These are phyloP conservation scores for Cyprinodon variegatus DNA, from an alignment of 2,113 vertebrate genomes.

Conservation along the genomic window DNA sequence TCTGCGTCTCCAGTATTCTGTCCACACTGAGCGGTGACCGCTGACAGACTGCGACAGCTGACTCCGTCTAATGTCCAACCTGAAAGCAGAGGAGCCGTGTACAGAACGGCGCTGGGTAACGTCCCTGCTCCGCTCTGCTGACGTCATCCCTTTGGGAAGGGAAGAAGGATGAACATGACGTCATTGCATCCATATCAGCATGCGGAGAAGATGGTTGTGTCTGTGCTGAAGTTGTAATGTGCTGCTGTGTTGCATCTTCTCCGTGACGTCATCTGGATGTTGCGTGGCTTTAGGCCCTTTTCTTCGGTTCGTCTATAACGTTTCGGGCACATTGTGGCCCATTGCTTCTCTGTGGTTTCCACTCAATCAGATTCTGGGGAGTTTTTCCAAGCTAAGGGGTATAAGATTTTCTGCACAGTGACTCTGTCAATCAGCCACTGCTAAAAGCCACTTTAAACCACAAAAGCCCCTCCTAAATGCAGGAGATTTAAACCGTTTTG, in stretches of 20 bases:
- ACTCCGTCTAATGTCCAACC: neutral
- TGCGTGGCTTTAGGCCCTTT: constrained; percentile 31
- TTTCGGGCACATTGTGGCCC: constrained; percentile 47
- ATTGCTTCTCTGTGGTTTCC: constrained; percentile 50
- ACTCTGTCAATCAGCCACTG: constrained; percentile 57
- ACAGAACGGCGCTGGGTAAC: constrained; percentile 45
- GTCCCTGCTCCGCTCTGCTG: constrained; percentile 46
- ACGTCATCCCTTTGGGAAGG: constrained; percentile 67
- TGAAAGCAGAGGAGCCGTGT: constrained; percentile 1
- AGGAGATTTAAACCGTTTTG: constrained; percentile 71
- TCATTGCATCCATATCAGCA: constrained; percentile 71
- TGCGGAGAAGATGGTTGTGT: constrained; percentile 50
- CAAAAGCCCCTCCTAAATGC: constrained; percentile 65
- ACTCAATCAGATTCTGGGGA: constrained; percentile 29
- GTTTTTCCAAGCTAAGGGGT: constrained; percentile 25
- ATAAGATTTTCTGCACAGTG: constrained; percentile 28
- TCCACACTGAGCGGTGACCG: too few relatives aligned
- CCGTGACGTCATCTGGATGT: constrained; percentile 29
- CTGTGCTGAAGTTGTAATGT: constrained; percentile 25
- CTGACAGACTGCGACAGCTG: constrained; percentile 6
- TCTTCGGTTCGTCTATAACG: constrained; percentile 36
- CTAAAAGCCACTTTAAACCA: constrained; percentile 61
- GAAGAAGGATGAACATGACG: constrained; percentile 69
- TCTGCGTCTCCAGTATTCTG: constrained; percentile 5
- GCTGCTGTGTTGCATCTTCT: constrained; percentile 47